These are phyloP conservation scores for Ochotona curzoniae DNA, from an alignment of 2,113 vertebrate genomes.

Conservation along the genomic window DNA sequence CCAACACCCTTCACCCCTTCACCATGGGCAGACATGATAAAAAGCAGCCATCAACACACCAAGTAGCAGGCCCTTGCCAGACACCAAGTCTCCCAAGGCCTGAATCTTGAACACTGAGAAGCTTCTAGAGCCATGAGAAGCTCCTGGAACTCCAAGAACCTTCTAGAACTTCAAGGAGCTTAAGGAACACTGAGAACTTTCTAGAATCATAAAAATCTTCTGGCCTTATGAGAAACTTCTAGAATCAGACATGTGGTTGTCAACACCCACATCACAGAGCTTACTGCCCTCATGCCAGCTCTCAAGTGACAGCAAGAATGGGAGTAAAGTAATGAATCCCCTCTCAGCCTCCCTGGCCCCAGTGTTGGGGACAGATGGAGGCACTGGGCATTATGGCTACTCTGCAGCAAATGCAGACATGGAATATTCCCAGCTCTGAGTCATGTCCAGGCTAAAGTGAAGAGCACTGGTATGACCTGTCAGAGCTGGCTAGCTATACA, in stretches of 20 bases:
- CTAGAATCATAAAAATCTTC: too few species aligned
- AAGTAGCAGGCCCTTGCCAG: too few species aligned
- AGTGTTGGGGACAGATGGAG: not conserved
- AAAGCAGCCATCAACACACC: too few species aligned
- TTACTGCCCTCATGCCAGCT: not conserved
- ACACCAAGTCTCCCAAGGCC: too few species aligned
- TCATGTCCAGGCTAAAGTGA: not conserved
- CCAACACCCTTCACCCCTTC: too few species aligned
- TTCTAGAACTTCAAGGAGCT: too few species aligned
- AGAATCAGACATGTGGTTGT: not conserved
- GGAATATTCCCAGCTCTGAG: not conserved
- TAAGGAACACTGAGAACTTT: too few species aligned
- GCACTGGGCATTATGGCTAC: not conserved
- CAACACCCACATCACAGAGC: not conserved
- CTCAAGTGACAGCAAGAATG: not conserved
- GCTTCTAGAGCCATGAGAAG: too few species aligned
- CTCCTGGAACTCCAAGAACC: too few species aligned
- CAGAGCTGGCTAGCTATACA: not conserved
- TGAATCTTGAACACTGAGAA: too few species aligned
- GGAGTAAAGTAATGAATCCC: not conserved
- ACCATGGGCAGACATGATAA: too few species aligned
- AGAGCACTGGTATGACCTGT: not conserved
- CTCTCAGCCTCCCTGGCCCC: not conserved
- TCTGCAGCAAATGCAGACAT: not conserved
- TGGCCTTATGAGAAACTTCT: too few species aligned